Evolutionary conservation across 2,888 invertebrate species (phyloP).

Genomic region (Polydrusus pterygomalis): DNA sequence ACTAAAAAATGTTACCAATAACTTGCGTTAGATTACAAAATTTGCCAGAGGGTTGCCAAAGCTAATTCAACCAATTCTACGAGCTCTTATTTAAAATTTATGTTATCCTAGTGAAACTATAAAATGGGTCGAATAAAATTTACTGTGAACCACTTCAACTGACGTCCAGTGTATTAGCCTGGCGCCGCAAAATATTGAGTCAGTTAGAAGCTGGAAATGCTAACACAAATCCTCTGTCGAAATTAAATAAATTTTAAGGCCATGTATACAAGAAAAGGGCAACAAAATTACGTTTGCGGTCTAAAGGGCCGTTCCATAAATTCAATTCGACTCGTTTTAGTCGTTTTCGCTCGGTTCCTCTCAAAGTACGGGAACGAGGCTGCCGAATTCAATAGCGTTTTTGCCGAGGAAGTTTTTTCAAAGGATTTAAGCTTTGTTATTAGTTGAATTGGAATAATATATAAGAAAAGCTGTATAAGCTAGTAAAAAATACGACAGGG

Average conservation of each 20-base stretch:
- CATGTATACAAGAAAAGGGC: slow-evolving; percentile 44
- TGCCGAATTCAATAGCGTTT: slow-evolving; percentile 14
- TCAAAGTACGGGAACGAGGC: slow-evolving; percentile 23
- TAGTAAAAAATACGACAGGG: neutral
- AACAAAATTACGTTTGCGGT: slow-evolving; percentile 47
- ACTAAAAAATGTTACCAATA: too few species aligned
- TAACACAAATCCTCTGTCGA: slow-evolving; percentile 39
- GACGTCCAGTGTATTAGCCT: neutral
- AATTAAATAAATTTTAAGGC: slow-evolving; percentile 48
- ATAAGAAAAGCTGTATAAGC: neutral
- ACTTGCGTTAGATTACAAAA: too few species aligned
- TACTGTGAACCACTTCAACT: neutral
- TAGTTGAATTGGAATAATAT: slow-evolving; percentile 7
- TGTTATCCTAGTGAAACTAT: too few species aligned
- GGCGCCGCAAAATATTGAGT: slow-evolving; percentile 25
- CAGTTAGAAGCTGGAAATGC: slow-evolving; percentile 27
- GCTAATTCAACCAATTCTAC: too few species aligned
- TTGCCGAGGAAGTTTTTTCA: slow-evolving; percentile 19
- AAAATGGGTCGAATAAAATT: too few species aligned
- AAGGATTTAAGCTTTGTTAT: slow-evolving; percentile 17
- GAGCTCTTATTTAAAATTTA: too few species aligned
- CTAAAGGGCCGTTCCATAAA: slow-evolving; percentile 39
- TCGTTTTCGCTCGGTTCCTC: slow-evolving; percentile 41
- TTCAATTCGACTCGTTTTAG: slow-evolving; percentile 40
- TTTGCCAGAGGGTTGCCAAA: too few species aligned